Percentiles rank a stretch among this genome's conserved stretches.
Evolutionary conservation across 2,113 vertebrate genomes (phyloP).

Genomic region (Gallinago jamesoni): DNA sequence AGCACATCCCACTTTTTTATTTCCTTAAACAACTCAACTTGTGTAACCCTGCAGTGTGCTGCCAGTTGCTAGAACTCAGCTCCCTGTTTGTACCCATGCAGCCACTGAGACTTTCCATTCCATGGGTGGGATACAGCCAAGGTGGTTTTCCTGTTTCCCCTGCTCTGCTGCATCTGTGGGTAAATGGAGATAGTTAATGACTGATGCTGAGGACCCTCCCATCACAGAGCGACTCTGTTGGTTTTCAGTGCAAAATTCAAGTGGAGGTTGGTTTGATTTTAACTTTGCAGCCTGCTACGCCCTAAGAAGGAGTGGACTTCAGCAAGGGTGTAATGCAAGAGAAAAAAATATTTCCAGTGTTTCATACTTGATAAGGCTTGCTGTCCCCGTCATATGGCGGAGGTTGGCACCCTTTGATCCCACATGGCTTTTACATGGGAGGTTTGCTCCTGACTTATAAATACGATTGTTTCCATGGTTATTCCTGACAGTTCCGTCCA

Average conservation of each 20-base stretch:
- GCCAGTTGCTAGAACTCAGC: not conserved
- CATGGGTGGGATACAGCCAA: not conserved
- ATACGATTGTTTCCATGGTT: not conserved
- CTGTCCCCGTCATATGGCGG: not conserved
- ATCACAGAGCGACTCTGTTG: not conserved
- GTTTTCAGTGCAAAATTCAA: not conserved
- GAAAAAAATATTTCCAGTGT: not conserved
- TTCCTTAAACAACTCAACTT: slow-evolving; percentile 21
- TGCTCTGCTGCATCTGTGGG: not conserved
- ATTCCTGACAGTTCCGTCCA: not conserved
- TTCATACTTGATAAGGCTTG: not conserved
- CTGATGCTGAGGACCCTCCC: not conserved
- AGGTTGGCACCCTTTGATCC: not conserved
- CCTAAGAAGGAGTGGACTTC: not conserved
- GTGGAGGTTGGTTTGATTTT: not conserved
- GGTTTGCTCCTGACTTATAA: not conserved
- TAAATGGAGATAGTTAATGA: not conserved
- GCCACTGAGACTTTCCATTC: not conserved
- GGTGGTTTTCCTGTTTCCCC: not conserved
- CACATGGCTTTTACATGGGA: not conserved
- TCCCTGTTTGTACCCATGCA: not conserved
- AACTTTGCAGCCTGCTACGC: not conserved
- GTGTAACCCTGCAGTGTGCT: not conserved
- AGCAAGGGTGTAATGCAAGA: not conserved
- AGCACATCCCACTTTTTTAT: not conserved